These are phyloP conservation scores for pig (Sus scrofa) DNA, from an alignment of 2,113 vertebrate genomes.

Conservation along the genomic window T2T-Sscrofa CM000822.6:42359501-42360000, in stretches of 20 bases:
- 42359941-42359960: not conserved
- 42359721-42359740: not conserved
- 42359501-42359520: not conserved
- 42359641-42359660: not conserved
- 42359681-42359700: not conserved
- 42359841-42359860: slow-evolving; percentile 40
- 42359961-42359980: not conserved
- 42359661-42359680: not conserved
- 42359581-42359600: not conserved
- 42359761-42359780: not conserved
- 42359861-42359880: slow-evolving; percentile 48
- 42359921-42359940: not conserved
- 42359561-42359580: not conserved
- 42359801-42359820: not conserved
- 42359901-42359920: not conserved
- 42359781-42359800: not conserved
- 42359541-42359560: not conserved
- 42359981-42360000: not conserved
- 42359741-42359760: not conserved
- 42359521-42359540: not conserved
- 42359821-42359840: slow-evolving; percentile 37
- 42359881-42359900: not conserved
- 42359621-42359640: not conserved
- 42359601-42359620: not conserved
- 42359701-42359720: not conserved